A percentile compares a stretch with the other conserved stretches of the same genome.
Evolutionary conservation across 2,797 vertebrate genomes (phyloP).

Genomic region (Brachyrhaphis roseni): DNA sequence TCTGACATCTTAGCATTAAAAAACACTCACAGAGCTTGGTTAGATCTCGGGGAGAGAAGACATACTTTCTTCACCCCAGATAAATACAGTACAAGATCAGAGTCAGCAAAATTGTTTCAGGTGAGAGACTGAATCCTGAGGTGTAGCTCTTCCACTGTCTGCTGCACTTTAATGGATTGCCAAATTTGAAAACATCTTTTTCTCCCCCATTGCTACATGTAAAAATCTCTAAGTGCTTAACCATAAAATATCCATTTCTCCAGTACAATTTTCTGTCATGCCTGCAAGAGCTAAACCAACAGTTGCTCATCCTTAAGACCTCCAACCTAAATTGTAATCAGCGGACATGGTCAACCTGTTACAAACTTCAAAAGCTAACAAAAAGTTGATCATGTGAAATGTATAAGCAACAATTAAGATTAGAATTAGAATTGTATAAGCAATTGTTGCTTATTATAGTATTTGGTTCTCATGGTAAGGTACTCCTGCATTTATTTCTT

Average conservation of each 20-base stretch:
- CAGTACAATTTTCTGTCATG: constrained; percentile 14
- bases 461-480: not conserved
- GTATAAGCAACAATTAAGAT: not conserved
- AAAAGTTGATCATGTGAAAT: not conserved
- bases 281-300: not conserved
- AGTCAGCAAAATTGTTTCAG: constrained; percentile 50
- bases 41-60: constrained; percentile 30
- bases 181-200: constrained; percentile 36
- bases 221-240: constrained; percentile 34
- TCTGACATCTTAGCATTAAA: constrained; percentile 58
- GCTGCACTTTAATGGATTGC: constrained; percentile 38
- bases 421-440: not conserved
- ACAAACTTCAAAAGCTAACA: not conserved
- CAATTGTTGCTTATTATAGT: not conserved
- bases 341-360: not conserved
- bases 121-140: constrained; percentile 34
- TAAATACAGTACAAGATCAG: constrained; percentile 19
- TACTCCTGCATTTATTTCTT: not conserved
- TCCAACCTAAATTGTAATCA: not conserved
- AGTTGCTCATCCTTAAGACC: not conserved
- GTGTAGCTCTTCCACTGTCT: constrained; percentile 25
- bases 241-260: constrained; percentile 22
- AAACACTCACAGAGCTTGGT: constrained; percentile 42
- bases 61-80: constrained; percentile 28
- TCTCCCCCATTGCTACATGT: constrained; percentile 24